These are phyloP conservation scores for Acrobasis consociella DNA, from an alignment of 2,888 invertebrate genomes.

Conservation along the genomic window DNA sequence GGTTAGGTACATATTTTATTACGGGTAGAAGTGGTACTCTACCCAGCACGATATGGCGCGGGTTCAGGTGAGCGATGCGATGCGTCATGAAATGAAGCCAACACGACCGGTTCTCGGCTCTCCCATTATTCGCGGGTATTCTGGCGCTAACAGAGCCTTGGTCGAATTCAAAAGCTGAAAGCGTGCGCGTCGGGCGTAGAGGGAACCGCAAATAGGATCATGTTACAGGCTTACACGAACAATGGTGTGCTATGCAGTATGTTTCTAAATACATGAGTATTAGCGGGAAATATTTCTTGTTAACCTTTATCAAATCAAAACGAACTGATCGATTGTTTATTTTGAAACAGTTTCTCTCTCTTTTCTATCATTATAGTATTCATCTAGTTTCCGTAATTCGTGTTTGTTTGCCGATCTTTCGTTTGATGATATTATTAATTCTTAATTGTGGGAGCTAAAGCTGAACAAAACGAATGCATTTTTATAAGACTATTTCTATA, in stretches of 20 bases:
- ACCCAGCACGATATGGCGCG: constrained; percentile 39
- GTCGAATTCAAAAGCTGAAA: constrained; percentile 59
- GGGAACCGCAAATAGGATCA: constrained; percentile 54
- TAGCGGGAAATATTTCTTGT: neutral
- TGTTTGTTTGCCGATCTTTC: too few species aligned
- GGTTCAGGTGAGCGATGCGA: constrained; percentile 58
- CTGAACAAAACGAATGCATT: neutral
- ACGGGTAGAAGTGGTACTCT: neutral
- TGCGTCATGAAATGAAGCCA: constrained; percentile 62
- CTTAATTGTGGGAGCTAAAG: neutral
- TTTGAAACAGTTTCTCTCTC: too few species aligned
- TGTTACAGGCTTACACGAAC: constrained; percentile 68
- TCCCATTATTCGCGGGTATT: constrained; percentile 63
- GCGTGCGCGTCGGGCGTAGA: constrained; percentile 53
- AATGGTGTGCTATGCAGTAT: constrained; percentile 43
- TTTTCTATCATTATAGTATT: too few species aligned
- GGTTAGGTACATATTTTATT: neutral
- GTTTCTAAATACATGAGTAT: neutral
- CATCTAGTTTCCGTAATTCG: too few species aligned
- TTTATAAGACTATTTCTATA: neutral
- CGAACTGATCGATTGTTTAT: neutral
- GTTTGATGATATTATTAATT: too few species aligned
- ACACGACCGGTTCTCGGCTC: constrained; percentile 70
- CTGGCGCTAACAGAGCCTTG: constrained; percentile 59
- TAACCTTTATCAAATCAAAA: neutral